Conservation (phyloP, 30 jellyfish, hydroid and myxozoan species). For the Rhopilema esculentum region DNA sequence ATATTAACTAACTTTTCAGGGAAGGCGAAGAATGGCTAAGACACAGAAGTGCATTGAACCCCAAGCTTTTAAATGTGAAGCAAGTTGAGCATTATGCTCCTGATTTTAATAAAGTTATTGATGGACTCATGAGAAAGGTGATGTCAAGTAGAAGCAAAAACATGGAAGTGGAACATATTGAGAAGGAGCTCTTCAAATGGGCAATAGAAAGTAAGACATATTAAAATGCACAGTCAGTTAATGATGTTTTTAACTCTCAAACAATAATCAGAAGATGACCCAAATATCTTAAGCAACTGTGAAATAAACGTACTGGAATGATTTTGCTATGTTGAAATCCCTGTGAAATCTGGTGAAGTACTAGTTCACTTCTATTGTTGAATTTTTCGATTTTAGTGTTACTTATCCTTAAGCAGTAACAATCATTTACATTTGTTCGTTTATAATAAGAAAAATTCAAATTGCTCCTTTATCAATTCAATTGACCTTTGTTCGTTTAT, state of each 20-base stretch:
- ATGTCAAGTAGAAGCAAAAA: conserved; percentile 37
- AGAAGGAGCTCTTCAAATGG: conserved; percentile 72
- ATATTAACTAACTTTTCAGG: conserved; percentile 8
- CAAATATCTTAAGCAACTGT: no score
- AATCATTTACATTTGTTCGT: no score
- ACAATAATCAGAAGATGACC: no score
- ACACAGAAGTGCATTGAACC: conserved; percentile 68
- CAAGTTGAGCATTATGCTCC: conserved; percentile 67
- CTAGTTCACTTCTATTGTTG: no score
- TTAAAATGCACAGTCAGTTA: not conserved
- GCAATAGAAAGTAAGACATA: conserved; percentile 68
- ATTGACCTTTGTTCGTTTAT: no score
- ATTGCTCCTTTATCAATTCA: no score
- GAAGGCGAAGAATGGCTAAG: conserved; percentile 73
- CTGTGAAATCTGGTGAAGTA: no score
- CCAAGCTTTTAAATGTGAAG: conserved; percentile 56
- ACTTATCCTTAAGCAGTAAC: no score
- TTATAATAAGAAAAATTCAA: no score
- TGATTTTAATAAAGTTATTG: conserved; percentile 61
- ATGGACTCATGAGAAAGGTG: conserved; percentile 50
- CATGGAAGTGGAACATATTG: conserved; percentile 53
- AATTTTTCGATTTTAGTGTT: no score
- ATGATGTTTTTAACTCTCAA: not conserved
- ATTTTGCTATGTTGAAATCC: no score
- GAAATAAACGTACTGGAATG: no score